A percentile compares a stretch with the other conserved stretches of the same genome.
These are phyloP conservation scores for Prunella strophiata DNA, from an alignment of 2,797 vertebrate species.

Conservation along the genomic window DNA sequence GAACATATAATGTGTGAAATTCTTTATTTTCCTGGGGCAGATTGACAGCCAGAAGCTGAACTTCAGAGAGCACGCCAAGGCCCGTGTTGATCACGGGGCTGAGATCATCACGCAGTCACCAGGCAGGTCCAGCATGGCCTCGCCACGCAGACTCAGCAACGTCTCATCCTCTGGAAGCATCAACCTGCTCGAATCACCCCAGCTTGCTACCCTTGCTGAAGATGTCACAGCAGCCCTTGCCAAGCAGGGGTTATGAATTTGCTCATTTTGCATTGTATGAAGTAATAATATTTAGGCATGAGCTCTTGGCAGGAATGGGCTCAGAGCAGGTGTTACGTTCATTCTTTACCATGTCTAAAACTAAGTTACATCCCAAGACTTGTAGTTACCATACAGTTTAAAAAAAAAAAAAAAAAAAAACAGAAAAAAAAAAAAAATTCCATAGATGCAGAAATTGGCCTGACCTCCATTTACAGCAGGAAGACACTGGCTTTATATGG, in stretches of 20 bases:
- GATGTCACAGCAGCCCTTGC: slow-evolving; percentile 97
- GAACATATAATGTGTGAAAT: background rate
- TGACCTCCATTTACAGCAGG: slow-evolving; percentile 79
- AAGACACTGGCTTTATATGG: slow-evolving; percentile 80
- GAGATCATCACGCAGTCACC: slow-evolving; percentile 91
- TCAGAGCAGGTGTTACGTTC: slow-evolving; percentile 81
- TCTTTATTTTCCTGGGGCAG: slow-evolving; percentile 76
- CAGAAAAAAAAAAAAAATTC: background rate
- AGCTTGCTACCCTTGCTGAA: slow-evolving; percentile 94
- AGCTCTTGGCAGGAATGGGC: slow-evolving; percentile 82
- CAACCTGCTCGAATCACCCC: slow-evolving; percentile 94
- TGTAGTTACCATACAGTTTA: slow-evolving; percentile 77
- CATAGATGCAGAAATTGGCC: slow-evolving; percentile 78
- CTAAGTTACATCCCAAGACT: slow-evolving; percentile 77
- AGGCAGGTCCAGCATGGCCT: slow-evolving; percentile 85
- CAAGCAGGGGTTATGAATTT: slow-evolving; percentile 98
- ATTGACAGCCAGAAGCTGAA: slow-evolving; percentile 95
- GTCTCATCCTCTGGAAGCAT: slow-evolving; percentile 96
- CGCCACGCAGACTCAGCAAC: slow-evolving; percentile 92
- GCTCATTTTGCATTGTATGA: slow-evolving; percentile 69
- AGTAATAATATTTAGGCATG: slow-evolving; percentile 82
- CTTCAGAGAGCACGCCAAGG: slow-evolving; percentile 92
- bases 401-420: slow-evolving; percentile 46
- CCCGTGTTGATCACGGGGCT: slow-evolving; percentile 93
- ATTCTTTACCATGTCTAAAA: slow-evolving; percentile 77